A percentile compares a stretch with the other conserved stretches of the same genome.
phyloP scores from a whole-genome alignment of 2,888 invertebrate genomes.

The Nephrotoma flavescens region DNA sequence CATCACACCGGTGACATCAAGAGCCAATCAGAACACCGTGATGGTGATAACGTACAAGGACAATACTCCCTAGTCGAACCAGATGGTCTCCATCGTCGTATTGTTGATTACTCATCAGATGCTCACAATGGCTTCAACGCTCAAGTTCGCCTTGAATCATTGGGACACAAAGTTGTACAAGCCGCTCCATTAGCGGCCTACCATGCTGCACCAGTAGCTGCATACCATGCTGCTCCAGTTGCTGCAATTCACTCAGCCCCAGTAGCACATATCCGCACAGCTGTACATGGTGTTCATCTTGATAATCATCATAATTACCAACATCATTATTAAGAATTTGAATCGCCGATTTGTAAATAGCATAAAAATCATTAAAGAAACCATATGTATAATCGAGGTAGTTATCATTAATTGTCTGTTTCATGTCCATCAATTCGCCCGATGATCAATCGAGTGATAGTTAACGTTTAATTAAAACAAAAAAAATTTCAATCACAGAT shows the following conservation, averaged over 20 bases:
- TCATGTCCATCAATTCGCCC: background rate
- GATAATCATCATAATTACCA: background rate
- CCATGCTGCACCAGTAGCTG: background rate
- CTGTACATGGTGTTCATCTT: background rate
- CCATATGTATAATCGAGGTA: no score
- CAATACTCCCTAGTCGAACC: background rate
- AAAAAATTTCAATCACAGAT: no score
- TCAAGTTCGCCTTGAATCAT: constrained; percentile 11
- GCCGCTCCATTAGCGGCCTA: background rate
- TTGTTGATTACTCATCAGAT: background rate
- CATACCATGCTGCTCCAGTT: background rate
- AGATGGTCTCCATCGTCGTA: background rate
- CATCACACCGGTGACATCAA: constrained; percentile 14
- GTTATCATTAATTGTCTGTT: background rate
- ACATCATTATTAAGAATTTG: background rate
- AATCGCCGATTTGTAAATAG: background rate
- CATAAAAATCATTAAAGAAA: background rate
- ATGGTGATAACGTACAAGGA: background rate
- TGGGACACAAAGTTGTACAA: background rate
- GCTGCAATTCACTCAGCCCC: background rate
- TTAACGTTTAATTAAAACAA: no score
- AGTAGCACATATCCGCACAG: background rate
- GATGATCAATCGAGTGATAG: background rate
- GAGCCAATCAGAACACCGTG: constrained; percentile 9
- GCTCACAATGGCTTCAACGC: background rate